phyloP scores from a whole-genome alignment of 1,140 invertebrate species.

The Drosophila guanche region DNA sequence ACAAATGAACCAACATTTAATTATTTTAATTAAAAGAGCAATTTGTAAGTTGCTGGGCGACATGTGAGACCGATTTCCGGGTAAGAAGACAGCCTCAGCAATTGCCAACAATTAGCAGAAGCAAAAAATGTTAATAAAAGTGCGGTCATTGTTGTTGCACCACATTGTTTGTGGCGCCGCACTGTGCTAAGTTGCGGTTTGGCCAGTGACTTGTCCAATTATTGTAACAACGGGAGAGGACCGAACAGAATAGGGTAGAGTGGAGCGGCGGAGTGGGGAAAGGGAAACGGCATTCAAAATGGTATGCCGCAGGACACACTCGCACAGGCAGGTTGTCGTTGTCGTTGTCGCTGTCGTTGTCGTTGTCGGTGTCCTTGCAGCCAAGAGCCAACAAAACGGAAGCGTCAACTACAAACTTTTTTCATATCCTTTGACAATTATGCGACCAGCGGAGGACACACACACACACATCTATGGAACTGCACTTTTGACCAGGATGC shows the following conservation, averaged over 20 bases:
- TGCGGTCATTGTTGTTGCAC: conserved; percentile 44
- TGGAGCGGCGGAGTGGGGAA: neutral
- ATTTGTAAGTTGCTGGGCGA: conserved; percentile 50
- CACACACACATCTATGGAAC: conserved; percentile 21
- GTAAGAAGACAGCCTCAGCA: conserved; percentile 63
- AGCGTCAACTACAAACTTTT: conserved; percentile 76
- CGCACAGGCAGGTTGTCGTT: conserved; percentile 39
- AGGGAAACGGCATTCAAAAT: conserved; percentile 66
- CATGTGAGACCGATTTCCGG: conserved; percentile 31
- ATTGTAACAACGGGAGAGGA: conserved; percentile 64
- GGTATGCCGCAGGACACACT: conserved; percentile 65
- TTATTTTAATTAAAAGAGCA: conserved; percentile 68
- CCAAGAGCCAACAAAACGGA: conserved; percentile 44
- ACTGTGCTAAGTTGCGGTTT: conserved; percentile 47
- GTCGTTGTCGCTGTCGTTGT: too few relatives aligned
- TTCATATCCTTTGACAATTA: conserved; percentile 81
- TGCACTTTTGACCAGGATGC: conserved; percentile 66
- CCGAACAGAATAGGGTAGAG: neutral
- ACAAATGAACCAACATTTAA: conserved; percentile 29
- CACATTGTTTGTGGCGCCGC: conserved; percentile 24
- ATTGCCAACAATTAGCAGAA: conserved; percentile 66
- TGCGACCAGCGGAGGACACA: conserved; percentile 54
- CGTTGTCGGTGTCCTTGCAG: too few relatives aligned
- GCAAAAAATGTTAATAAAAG: conserved; percentile 65
- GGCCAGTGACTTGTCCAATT: conserved; percentile 77